These are phyloP conservation scores for Lordiphosa andalusiaca DNA, from an alignment of 2,888 invertebrate genomes.

Conservation along the genomic window DNA sequence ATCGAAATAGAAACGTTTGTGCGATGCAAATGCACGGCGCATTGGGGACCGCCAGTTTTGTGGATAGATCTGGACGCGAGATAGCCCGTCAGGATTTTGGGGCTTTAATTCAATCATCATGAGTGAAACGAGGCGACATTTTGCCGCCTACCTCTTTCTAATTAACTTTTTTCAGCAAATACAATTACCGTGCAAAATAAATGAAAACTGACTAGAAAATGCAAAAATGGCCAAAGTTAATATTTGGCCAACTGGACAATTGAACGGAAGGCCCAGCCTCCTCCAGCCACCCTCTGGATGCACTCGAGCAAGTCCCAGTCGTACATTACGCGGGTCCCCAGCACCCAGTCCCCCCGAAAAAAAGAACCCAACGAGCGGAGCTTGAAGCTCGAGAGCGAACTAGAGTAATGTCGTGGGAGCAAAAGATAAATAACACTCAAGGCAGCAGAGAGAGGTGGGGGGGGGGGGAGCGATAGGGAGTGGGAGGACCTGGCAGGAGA, in stretches of 20 bases:
- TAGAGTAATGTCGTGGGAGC: slow-evolving; percentile 74
- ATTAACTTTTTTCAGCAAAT: slow-evolving; percentile 24
- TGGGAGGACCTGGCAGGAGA: slow-evolving; percentile 33
- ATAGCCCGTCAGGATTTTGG: too few species aligned
- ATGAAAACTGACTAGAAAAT: slow-evolving; percentile 25
- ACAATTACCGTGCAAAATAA: slow-evolving; percentile 38
- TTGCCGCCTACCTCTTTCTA: slow-evolving; percentile 2
- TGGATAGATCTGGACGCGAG: too few species aligned
- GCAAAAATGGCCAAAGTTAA: slow-evolving; percentile 65
- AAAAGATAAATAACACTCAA: slow-evolving; percentile 73
- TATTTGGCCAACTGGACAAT: slow-evolving; percentile 71
- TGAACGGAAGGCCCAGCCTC: slow-evolving; percentile 27
- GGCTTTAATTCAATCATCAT: not conserved
- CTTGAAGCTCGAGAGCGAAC: slow-evolving; percentile 47
- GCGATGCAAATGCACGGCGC: slow-evolving; percentile 12
- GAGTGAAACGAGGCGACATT: not conserved
- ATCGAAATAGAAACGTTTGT: slow-evolving; percentile 33
- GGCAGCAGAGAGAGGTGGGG: slow-evolving; percentile 36
- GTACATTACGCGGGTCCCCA: slow-evolving; percentile 48
- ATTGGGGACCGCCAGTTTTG: not conserved
- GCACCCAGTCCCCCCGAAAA: slow-evolving; percentile 28
- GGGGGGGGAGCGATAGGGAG: slow-evolving; percentile 16
- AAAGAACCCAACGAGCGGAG: slow-evolving; percentile 29
- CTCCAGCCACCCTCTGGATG: slow-evolving; percentile 11
- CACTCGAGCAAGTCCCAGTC: slow-evolving; percentile 27